A percentile compares a stretch with the other conserved stretches of the same genome.
Conservation (phyloP, 2,797 vertebrate species). For the Trematomus bernacchii region DNA sequence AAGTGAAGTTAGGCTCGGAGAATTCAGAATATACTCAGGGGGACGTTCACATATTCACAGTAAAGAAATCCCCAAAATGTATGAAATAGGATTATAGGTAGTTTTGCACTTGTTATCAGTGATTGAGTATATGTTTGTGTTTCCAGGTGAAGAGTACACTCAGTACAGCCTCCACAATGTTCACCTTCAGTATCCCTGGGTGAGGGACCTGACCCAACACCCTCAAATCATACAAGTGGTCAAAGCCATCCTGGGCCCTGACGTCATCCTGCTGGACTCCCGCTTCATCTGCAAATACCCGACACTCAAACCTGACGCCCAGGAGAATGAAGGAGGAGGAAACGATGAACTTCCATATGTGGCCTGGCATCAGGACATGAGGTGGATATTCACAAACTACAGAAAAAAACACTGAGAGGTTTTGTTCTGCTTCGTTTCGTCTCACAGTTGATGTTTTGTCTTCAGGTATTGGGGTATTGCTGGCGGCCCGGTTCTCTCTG, state of each 20-base stretch:
- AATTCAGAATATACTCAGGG: no score
- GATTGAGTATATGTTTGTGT: neutral
- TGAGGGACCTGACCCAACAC: constrained; percentile 79
- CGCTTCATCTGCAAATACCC: constrained; percentile 90
- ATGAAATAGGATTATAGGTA: neutral
- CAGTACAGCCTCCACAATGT: constrained; percentile 88
- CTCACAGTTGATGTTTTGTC: constrained; percentile 18
- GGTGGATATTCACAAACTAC: constrained; percentile 54
- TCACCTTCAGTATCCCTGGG: constrained; percentile 84
- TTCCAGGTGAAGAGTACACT: constrained; percentile 82
- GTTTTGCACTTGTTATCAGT: neutral
- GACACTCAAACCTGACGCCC: constrained; percentile 25
- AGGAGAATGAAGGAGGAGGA: constrained; percentile 10
- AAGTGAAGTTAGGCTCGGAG: no score
- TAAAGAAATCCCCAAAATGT: no score
- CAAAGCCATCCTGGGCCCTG: constrained; percentile 77
- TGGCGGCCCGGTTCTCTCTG: constrained; percentile 85
- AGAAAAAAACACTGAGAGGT: neutral
- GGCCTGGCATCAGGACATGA: constrained; percentile 90
- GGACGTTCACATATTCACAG: no score
- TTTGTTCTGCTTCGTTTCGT: neutral
- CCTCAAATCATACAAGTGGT: constrained; percentile 74
- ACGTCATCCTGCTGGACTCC: constrained; percentile 87
- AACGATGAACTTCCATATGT: constrained; percentile 78
- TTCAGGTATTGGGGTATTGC: constrained; percentile 87